Base-by-base conservation (phyloP, 2,113 vertebrate species). In the Cyphomyrus plagiostoma region DNA sequence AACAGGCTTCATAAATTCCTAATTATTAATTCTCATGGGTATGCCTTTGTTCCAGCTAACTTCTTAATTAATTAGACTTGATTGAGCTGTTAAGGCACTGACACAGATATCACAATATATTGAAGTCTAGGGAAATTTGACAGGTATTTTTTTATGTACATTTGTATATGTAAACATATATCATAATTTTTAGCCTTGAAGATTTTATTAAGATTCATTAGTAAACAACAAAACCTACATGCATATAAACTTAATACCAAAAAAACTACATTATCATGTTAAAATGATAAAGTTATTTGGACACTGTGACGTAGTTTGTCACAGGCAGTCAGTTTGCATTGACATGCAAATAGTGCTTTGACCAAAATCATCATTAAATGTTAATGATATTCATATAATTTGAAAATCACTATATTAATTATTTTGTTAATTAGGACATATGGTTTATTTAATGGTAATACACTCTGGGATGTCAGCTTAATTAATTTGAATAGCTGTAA, bases 361-460 rank as follows among this genome's bases (percentile, higher is more conserved):
- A 53, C 21, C 50, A 50, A 39, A 30, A 50, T 53, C 50, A 52
- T 53, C 49, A 53, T 39, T 86, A 86, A 86, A 86, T 86, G 50
- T 86, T 86, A 86, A 86, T 86, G n/a, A 86, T 86, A 56, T 86
- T 49, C 50, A 86, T 30, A 86, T 56, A 0, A 52, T 52, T 50
- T 86, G 21, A 86, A 86, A 86, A 4, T 15, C 48, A 86, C 6
- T 30, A 86, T 86, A 86, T 52, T 86, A 86, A 56, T 86, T 86
- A 86, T 35, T 11, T 52, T 86, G 85, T 86, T 86, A 86, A 86
- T 86, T 86, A 53, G 85, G n/a, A 53, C 48, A 49, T 30, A 86
- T 39, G 48, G 48, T 86, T 86, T 86, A 53, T 53, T 86, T 86
- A 86, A 86, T 56, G 50, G 46, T 56, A 86, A 86, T 86, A 86